These are phyloP conservation scores for Alitta virens DNA, from an alignment of 2,888 invertebrate species.

Conservation along the genomic window DNA sequence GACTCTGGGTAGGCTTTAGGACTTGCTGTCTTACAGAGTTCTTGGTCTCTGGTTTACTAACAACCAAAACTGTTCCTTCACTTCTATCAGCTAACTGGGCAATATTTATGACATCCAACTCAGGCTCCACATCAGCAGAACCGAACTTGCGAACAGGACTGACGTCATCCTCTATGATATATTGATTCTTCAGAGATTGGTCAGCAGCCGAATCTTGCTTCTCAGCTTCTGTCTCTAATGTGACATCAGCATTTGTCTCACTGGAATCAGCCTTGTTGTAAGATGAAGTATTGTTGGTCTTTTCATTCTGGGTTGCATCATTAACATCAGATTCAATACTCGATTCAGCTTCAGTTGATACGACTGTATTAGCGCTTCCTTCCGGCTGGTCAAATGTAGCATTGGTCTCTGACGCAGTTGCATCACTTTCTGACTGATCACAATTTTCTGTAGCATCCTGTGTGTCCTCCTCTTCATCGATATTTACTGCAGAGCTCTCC, in stretches of 20 bases:
- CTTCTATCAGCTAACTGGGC: not conserved
- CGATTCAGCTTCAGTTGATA: too few relatives aligned
- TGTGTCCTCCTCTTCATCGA: too few relatives aligned
- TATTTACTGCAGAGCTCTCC: too few relatives aligned
- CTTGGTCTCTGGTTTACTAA: not conserved
- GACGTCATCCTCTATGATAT: constrained; percentile 27
- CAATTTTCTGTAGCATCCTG: too few relatives aligned
- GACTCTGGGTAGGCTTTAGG: not conserved
- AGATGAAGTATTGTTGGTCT: too few relatives aligned
- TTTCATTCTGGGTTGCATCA: too few relatives aligned
- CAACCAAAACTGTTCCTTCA: not conserved
- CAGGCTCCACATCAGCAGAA: not conserved
- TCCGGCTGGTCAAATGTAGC: too few relatives aligned
- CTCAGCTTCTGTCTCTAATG: not conserved
- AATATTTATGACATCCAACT: not conserved
- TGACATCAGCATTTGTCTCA: not conserved
- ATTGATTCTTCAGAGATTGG: constrained; percentile 13
- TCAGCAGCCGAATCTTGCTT: not conserved
- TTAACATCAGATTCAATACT: too few relatives aligned
- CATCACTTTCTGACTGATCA: too few relatives aligned
- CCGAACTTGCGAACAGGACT: constrained; percentile 18
- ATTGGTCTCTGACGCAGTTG: too few relatives aligned
- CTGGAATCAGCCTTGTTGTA: not conserved
- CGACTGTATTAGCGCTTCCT: too few relatives aligned
- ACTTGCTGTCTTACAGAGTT: not conserved